Conservation (phyloP, 1,140 invertebrate species). For the Pararge aegeria region DNA sequence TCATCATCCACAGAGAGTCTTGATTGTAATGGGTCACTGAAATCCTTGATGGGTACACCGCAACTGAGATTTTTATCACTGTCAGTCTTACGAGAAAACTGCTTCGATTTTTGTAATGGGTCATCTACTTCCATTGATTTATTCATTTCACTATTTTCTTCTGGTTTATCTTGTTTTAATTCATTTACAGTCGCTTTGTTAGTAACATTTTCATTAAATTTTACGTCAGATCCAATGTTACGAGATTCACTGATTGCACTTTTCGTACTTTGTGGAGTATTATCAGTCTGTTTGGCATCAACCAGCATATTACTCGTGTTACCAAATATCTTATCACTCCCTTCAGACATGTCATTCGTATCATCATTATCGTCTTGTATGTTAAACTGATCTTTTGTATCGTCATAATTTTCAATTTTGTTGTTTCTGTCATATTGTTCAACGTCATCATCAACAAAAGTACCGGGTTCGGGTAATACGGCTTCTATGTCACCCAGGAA, state of each 20-base stretch:
- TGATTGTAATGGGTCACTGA: conserved; percentile 88
- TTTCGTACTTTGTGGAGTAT: conserved; percentile 5
- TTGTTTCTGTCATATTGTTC: conserved; percentile 30
- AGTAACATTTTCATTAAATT: not conserved
- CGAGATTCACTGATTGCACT: conserved; percentile 17
- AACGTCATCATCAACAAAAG: conserved; percentile 48
- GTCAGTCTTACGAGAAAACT: conserved; percentile 51
- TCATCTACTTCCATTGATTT: conserved; percentile 35
- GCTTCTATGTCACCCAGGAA: conserved; percentile 93
- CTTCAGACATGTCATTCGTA: conserved; percentile 20
- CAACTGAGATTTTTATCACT: conserved; percentile 70
- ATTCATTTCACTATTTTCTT: conserved; percentile 6
- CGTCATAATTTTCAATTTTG: not conserved
- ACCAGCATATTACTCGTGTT: not conserved
- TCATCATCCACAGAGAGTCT: conserved; percentile 82
- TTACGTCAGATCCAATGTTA: conserved; percentile 16
- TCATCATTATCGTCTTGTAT: conserved; percentile 23
- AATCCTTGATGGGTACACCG: conserved; percentile 80
- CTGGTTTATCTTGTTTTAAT: conserved; percentile 9
- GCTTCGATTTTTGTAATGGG: conserved; percentile 40
- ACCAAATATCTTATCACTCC: conserved; percentile 22
- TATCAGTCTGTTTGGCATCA: conserved; percentile 10
- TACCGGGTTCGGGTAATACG: conserved; percentile 80
- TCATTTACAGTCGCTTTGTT: conserved; percentile 1
- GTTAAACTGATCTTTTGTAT: conserved; percentile 4